Conservation (phyloP, 2,888 invertebrate species). For the Hermodice carunculata region DNA sequence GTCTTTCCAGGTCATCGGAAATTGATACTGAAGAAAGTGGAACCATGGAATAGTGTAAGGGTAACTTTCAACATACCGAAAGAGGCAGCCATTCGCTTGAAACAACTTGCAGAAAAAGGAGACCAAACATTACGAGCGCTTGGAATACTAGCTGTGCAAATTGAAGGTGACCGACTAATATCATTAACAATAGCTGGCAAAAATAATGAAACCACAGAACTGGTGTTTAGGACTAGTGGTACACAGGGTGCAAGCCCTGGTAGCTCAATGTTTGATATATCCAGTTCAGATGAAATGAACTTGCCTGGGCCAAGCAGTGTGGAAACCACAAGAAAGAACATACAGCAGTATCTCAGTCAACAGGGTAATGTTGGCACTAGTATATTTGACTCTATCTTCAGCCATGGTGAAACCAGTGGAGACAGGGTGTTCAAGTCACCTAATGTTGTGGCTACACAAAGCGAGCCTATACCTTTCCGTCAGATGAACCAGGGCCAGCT, state of each 20-base stretch:
- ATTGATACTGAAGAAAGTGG: slow-evolving; percentile 81
- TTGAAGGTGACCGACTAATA: slow-evolving; percentile 77
- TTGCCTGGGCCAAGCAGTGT: slow-evolving; percentile 62
- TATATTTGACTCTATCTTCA: too few species aligned
- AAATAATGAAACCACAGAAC: slow-evolving; percentile 79
- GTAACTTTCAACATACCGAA: slow-evolving; percentile 97
- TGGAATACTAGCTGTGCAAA: slow-evolving; percentile 95
- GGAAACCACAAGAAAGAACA: slow-evolving; percentile 66
- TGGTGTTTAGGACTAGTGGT: slow-evolving; percentile 55
- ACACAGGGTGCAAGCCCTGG: not conserved
- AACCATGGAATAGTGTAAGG: slow-evolving; percentile 98
- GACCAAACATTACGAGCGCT: slow-evolving; percentile 86
- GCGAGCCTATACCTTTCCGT: slow-evolving; percentile 75
- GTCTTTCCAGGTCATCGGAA: slow-evolving; percentile 20
- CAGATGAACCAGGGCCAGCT: slow-evolving; percentile 33
- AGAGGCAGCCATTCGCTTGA: slow-evolving; percentile 92
- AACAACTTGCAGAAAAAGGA: slow-evolving; percentile 92
- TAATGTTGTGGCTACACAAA: slow-evolving; percentile 89
- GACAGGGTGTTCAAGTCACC: slow-evolving; percentile 73
- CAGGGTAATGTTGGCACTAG: slow-evolving; percentile 54
- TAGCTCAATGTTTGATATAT: slow-evolving; percentile 48
- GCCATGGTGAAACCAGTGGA: not conserved
- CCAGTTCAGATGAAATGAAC: slow-evolving; percentile 37
- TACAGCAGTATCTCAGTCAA: slow-evolving; percentile 64
- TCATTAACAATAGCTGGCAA: slow-evolving; percentile 77